phyloP scores from a whole-genome alignment of 2,888 invertebrate species.

The Trichogramma dendrolimi region DNA sequence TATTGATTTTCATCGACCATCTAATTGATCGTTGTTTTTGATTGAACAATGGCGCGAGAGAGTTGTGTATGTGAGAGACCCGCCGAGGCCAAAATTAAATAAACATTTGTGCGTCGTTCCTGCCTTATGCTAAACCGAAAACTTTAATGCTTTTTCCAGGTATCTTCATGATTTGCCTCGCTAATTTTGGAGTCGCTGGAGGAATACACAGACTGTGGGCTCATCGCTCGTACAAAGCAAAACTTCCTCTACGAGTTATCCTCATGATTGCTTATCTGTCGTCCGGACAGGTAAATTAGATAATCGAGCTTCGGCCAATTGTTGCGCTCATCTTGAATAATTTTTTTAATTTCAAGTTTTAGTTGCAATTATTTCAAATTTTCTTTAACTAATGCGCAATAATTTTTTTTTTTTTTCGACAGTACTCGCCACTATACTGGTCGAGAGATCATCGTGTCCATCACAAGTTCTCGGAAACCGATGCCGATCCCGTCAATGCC shows the following conservation, averaged over 20 bases:
- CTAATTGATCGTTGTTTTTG: too few species aligned
- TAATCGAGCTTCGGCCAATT: background rate
- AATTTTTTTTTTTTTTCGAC: background rate
- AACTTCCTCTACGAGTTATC: conserved; percentile 58
- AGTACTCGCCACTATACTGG: conserved; percentile 71
- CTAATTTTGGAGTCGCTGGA: conserved; percentile 67
- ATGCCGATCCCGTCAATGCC: conserved; percentile 79
- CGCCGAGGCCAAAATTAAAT: too few species aligned
- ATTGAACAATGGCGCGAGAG: too few species aligned
- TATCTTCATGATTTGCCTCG: conserved; percentile 54
- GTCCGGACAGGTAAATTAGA: conserved; percentile 62
- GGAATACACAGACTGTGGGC: conserved; percentile 68
- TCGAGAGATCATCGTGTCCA: conserved; percentile 72
- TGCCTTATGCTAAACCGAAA: too few species aligned
- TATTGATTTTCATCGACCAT: too few species aligned
- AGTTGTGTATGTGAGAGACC: too few species aligned
- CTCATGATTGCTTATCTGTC: conserved; percentile 60
- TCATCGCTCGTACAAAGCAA: conserved; percentile 67
- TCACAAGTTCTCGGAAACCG: conserved; percentile 64
- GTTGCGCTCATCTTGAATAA: background rate
- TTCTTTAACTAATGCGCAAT: background rate
- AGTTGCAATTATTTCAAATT: background rate
- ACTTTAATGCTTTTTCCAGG: conserved; percentile 1
- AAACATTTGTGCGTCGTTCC: too few species aligned
- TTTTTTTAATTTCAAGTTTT: background rate